These are phyloP conservation scores for Proctacanthus coquilletti DNA, from an alignment of 1,140 invertebrate species.

Conservation along the genomic window DNA sequence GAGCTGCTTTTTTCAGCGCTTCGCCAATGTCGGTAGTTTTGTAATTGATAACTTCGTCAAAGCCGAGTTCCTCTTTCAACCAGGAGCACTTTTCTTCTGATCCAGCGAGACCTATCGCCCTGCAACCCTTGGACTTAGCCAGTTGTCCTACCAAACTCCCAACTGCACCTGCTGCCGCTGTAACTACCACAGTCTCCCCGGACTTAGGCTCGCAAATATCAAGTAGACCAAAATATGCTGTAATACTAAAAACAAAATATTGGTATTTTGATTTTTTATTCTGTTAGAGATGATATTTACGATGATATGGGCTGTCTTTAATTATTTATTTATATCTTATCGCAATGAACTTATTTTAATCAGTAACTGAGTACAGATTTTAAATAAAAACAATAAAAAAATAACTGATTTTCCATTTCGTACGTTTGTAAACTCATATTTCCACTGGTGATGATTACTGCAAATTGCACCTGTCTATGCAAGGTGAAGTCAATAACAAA, in stretches of 20 bases:
- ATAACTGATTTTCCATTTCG: no score
- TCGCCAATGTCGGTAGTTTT: conserved; percentile 39
- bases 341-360: no score
- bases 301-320: no score
- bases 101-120: conserved; percentile 55
- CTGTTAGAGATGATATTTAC: no score
- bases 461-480: no score
- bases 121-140: conserved; percentile 48
- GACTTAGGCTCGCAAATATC: conserved; percentile 48
- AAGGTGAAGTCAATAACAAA: no score
- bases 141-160: conserved; percentile 58
- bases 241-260: conserved; percentile 36
- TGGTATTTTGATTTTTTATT: no score
- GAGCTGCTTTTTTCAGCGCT: conserved; percentile 43
- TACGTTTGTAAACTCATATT: no score
- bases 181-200: conserved; percentile 52
- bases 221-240: conserved; percentile 57
- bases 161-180: conserved; percentile 47
- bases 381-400: no score
- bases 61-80: conserved; percentile 45
- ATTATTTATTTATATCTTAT: conserved; percentile 1
- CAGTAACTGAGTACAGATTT: no score
- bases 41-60: conserved; percentile 56
- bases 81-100: conserved; percentile 52
- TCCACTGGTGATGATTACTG: no score